Evolutionary conservation across 2,797 vertebrate genomes (phyloP).

Genomic region (Garrulus glandarius): DNA sequence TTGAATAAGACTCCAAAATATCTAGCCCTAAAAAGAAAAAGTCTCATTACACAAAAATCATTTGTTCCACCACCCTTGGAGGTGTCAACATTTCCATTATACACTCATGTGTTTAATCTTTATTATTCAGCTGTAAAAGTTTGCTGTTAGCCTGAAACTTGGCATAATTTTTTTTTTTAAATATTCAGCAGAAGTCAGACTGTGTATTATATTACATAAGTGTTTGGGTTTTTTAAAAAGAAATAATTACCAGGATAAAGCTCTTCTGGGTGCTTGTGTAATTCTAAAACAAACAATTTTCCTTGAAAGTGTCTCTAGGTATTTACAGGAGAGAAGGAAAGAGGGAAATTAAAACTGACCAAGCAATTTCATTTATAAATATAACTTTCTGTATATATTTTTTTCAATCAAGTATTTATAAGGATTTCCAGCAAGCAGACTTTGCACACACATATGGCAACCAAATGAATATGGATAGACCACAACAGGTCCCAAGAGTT

Average conservation of each 20-base stretch:
- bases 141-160: background rate
- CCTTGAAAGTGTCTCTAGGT: slow-evolving; percentile 34
- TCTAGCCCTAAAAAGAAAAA: background rate
- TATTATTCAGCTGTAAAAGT: slow-evolving; percentile 36
- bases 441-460: slow-evolving; percentile 1
- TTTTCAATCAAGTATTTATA: slow-evolving; percentile 60
- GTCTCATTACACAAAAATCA: background rate
- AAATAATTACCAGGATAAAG: slow-evolving; percentile 50
- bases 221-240: background rate
- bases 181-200: background rate
- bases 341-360: slow-evolving; percentile 51
- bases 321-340: slow-evolving; percentile 30
- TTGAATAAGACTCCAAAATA: background rate
- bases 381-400: background rate
- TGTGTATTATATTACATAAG: slow-evolving; percentile 6
- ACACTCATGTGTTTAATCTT: background rate
- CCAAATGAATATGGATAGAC: slow-evolving; percentile 57
- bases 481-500: slow-evolving; percentile 52
- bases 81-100: slow-evolving; percentile 34
- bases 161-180: background rate
- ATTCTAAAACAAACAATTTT: slow-evolving; percentile 48
- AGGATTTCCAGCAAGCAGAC: slow-evolving; percentile 37
- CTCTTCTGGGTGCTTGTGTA: background rate
- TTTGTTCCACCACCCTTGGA: background rate
- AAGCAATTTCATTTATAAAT: slow-evolving; percentile 47